phyloP scores from a whole-genome alignment of 2,888 invertebrate genomes.

The Mythimna ferrago region DNA sequence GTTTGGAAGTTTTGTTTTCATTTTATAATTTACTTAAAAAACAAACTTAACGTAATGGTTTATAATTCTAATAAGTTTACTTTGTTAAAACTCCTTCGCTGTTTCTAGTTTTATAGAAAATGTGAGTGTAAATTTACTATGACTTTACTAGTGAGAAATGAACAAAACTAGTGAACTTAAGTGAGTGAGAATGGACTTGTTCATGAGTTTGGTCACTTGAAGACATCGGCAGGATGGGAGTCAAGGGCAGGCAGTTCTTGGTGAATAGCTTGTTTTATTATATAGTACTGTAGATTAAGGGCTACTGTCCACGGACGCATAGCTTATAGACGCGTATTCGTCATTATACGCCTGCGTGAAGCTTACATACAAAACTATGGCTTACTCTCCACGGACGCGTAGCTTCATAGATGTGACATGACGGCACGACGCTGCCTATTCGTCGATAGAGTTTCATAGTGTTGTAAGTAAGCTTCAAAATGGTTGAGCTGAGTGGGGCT shows the following conservation, averaged over 20 bases:
- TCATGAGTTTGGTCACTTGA: constrained; percentile 47
- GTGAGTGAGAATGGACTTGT: constrained; percentile 39
- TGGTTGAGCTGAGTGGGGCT: no score
- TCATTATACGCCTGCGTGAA: no score
- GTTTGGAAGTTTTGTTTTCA: background rate
- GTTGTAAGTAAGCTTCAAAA: no score
- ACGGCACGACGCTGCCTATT: no score
- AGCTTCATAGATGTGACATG: no score
- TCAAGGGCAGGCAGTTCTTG: constrained; percentile 81
- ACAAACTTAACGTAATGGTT: background rate
- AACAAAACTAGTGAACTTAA: constrained; percentile 51
- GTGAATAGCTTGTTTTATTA: constrained; percentile 72
- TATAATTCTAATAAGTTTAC: background rate
- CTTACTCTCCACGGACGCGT: no score
- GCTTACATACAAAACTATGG: no score
- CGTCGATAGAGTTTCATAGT: no score
- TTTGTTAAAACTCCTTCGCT: constrained; percentile 9
- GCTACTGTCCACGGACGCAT: no score
- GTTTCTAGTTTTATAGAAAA: constrained; percentile 13
- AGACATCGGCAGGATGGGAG: constrained; percentile 76
- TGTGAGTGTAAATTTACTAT: constrained; percentile 12
- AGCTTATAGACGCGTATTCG: no score
- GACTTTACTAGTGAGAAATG: constrained; percentile 14
- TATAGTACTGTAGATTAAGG: constrained; percentile 40
- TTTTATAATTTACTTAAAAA: background rate